Base-by-base conservation (phyloP, 2,113 vertebrate species). In the Scolopax mira region DNA sequence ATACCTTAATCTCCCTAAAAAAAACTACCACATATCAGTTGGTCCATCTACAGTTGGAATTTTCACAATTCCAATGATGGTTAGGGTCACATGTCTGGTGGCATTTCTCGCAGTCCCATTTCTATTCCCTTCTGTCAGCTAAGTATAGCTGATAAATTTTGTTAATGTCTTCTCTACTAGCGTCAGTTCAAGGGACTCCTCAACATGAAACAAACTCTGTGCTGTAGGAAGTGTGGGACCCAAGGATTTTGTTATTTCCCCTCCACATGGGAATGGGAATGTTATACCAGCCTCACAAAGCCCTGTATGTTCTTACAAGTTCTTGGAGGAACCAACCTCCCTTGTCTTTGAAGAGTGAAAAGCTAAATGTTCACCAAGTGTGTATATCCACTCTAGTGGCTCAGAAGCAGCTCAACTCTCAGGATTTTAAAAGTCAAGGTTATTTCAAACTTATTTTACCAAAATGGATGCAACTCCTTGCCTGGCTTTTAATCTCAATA, bases 81-180 rank as follows among this genome's bases (percentile, higher is more conserved):
- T 49, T 62, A 80, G 6, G 42, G 37, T 11, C 28, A 52, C 4
- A 0, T 7, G 4, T 80, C 73, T 84, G 2, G 0, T 46, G 39
- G 13, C 57, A 75, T 81, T 83, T 65, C 41, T 48, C 17, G 7
- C 28, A 84, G 46, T 5, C 80, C 19, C 25, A 33, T 82, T 81
- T 60, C 69, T 83, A 5, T n/a, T 90, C 19, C 21, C 18, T 74
- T 66, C 30, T 48, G 23, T n/a, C 60, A 73, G 25, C 54, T 73
- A 67, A 90, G 18, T 51, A 24, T 10, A 84, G 65, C 35, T 55
- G 31, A 64, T 33, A 55, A 70, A 74, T 81, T 90, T 72, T 62
- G 30, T 75, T 27, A 18, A 41, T 52, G 35, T 62, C 7, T 33
- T 66, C 23, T 80, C 18, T 11, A 4, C 11, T 71, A 74, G 15